A percentile compares a stretch with the other conserved stretches of the same genome.
phyloP scores from a whole-genome alignment of 2,888 invertebrate species.

The Agriopis marginaria region DNA sequence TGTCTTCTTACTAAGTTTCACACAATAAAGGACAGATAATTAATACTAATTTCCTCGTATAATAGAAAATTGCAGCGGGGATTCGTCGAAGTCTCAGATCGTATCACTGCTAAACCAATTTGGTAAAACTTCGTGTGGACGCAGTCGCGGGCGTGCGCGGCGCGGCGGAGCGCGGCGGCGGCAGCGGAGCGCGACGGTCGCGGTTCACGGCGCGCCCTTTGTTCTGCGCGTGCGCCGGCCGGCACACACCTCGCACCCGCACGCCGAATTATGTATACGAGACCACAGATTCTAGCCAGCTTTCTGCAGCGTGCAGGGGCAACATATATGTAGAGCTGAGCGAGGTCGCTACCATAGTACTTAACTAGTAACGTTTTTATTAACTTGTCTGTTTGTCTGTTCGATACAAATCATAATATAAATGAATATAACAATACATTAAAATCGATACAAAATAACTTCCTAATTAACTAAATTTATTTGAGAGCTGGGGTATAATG shows the following conservation, averaged over 20 bases:
- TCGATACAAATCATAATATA: too few species aligned
- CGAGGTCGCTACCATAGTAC: too few species aligned
- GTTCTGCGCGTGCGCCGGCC: conserved; percentile 77
- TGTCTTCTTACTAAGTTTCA: too few species aligned
- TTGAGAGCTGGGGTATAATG: too few species aligned
- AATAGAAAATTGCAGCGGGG: conserved; percentile 13
- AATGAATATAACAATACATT: too few species aligned
- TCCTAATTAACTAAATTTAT: too few species aligned
- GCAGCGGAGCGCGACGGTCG: conserved; percentile 79
- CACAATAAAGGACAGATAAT: neutral
- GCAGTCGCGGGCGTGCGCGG: conserved; percentile 55
- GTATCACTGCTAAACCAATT: conserved; percentile 57
- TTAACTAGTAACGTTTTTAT: too few species aligned
- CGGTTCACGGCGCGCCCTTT: conserved; percentile 86
- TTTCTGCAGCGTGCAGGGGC: neutral
- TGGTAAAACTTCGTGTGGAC: conserved; percentile 60
- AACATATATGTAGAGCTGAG: too few species aligned
- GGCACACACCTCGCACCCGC: conserved; percentile 50
- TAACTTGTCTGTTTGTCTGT: too few species aligned
- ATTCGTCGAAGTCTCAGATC: conserved; percentile 31
- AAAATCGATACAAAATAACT: too few species aligned
- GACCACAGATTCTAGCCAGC: neutral
- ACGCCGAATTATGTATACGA: conserved; percentile 15
- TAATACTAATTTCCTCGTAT: neutral
- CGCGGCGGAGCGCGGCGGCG: conserved; percentile 59